phyloP scores from a whole-genome alignment of 2,888 invertebrate genomes.

The Portevinia maculata region DNA sequence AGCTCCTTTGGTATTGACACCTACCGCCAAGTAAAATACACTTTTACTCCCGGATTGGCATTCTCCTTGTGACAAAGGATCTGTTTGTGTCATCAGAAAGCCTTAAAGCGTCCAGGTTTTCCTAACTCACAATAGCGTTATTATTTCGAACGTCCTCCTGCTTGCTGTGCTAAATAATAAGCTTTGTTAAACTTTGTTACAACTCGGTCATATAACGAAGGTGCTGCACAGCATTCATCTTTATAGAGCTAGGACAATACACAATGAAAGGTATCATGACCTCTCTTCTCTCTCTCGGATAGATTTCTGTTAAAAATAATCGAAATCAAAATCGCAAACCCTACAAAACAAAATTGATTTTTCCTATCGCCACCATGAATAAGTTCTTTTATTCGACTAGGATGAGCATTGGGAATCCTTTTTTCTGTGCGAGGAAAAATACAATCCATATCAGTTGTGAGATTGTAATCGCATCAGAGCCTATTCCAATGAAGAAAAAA shows the following conservation, averaged over 20 bases:
- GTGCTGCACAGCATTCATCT: conserved; percentile 18
- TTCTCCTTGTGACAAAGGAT: conserved; percentile 27
- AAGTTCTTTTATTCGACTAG: conserved; percentile 34
- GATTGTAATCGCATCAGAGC: conserved; percentile 65
- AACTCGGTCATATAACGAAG: conserved; percentile 62
- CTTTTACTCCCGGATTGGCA: conserved; percentile 3
- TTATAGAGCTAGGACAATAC: no score
- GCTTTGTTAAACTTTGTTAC: conserved; percentile 49
- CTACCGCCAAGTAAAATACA: conserved; percentile 40
- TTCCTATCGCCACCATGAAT: conserved; percentile 31
- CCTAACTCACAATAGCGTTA: conserved; percentile 16
- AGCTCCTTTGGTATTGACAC: conserved; percentile 60
- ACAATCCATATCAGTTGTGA: conserved; percentile 58
- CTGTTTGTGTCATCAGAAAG: conserved; percentile 15
- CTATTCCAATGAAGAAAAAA: conserved; percentile 52
- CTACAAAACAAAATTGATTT: conserved; percentile 71
- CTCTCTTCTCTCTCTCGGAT: no score
- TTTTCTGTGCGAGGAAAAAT: conserved; percentile 12
- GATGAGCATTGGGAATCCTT: conserved; percentile 9
- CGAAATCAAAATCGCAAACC: conserved; percentile 64
- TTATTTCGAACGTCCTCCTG: conserved; percentile 39
- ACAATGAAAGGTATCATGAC: conserved; percentile 48
- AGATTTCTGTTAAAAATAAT: conserved; percentile 42
- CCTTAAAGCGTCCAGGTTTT: conserved; percentile 8
- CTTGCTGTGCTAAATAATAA: conserved; percentile 15